phyloP scores from a whole-genome alignment of 2,113 vertebrate species.

The Choloepus hoffmanni region DNA sequence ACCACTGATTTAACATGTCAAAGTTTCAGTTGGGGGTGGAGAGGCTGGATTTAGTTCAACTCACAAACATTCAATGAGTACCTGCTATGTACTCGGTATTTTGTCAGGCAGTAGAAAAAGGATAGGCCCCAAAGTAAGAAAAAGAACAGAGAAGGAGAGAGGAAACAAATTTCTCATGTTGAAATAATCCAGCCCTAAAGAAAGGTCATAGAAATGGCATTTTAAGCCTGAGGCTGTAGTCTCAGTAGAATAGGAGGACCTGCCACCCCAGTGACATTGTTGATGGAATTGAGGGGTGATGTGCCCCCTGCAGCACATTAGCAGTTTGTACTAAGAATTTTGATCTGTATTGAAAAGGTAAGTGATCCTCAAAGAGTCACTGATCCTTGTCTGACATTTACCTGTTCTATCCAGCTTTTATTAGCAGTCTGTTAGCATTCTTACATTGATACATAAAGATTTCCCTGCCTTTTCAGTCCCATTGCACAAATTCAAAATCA shows the following conservation, averaged over 20 bases:
- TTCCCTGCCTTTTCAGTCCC: conserved; percentile 62
- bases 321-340: conserved; percentile 66
- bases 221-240: background rate
- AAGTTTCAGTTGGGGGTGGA: background rate
- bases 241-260: conserved; percentile 3
- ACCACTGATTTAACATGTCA: background rate
- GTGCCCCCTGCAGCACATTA: conserved; percentile 39
- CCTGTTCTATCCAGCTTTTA: conserved; percentile 37
- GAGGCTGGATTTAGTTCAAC: background rate
- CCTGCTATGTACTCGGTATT: background rate
- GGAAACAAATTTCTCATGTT: background rate
- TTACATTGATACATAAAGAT: background rate
- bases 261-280: background rate
- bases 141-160: conserved; percentile 20
- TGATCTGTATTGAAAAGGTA: conserved; percentile 78
- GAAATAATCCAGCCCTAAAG: background rate
- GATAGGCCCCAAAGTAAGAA: background rate
- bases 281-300: conserved; percentile 62
- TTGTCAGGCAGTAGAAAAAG: background rate
- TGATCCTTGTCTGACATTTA: conserved; percentile 77
- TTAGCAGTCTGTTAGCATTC: conserved; percentile 61
- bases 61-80: background rate
- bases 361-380: conserved; percentile 76
- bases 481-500: conserved; percentile 55
- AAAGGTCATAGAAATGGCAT: background rate